Evolutionary conservation across 1,140 invertebrate species (phyloP).

Genomic region (Harlomillsia oculata): DNA sequence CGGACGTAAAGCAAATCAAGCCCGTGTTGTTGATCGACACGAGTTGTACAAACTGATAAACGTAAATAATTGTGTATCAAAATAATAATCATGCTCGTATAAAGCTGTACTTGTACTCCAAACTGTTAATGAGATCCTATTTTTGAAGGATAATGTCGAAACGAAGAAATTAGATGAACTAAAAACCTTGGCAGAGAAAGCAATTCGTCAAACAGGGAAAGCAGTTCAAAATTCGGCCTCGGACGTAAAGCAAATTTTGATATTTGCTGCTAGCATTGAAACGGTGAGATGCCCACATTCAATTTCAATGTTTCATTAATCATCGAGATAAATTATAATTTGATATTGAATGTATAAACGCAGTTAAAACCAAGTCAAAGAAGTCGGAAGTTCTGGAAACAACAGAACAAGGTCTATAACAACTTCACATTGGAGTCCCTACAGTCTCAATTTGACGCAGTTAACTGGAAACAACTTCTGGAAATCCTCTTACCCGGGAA

Average conservation of each 20-base stretch:
- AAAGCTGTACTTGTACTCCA: not conserved
- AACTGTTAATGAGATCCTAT: not conserved
- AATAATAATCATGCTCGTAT: not conserved
- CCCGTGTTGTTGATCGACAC: no score
- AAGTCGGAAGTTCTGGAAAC: constrained; percentile 31
- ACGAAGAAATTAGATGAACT: constrained; percentile 22
- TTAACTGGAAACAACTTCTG: constrained; percentile 29
- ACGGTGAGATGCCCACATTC: constrained; percentile 20
- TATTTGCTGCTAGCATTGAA: constrained; percentile 26
- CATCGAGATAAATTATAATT: not conserved
- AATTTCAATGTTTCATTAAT: not conserved
- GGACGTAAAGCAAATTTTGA: constrained; percentile 8
- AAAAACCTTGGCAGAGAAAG: constrained; percentile 19
- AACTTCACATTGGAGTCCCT: constrained; percentile 20
- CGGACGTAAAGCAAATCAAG: constrained; percentile 16
- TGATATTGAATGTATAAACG: not conserved
- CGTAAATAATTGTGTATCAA: no score
- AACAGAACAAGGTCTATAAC: constrained; percentile 32
- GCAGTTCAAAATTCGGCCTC: constrained; percentile 10
- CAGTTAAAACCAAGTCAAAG: constrained; percentile 32
- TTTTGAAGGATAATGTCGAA: constrained; percentile 23
- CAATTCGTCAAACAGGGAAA: constrained; percentile 6
- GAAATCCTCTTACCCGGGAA: constrained; percentile 1
- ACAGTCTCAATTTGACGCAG: constrained; percentile 15
- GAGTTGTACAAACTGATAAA: no score